Evolutionary conservation across 2,113 vertebrate species (phyloP).

Genomic region (Speoplatyrhinus poulsoni): DNA sequence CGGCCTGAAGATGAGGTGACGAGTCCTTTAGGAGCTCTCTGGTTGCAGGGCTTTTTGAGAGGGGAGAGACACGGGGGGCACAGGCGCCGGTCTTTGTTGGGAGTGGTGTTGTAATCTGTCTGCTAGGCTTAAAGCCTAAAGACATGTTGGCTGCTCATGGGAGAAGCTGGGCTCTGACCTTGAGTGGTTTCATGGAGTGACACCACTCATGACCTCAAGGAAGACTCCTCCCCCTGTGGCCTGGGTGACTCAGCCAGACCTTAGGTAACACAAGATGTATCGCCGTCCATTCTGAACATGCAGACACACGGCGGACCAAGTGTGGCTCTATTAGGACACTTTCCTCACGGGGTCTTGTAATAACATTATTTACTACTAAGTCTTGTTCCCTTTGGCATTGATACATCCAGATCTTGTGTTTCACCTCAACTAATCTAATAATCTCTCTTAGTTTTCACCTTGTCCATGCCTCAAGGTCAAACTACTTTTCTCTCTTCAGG

Average conservation of each 20-base stretch:
- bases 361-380: constrained; percentile 27
- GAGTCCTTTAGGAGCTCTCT: constrained; percentile 76
- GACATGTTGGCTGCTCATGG: constrained; percentile 62
- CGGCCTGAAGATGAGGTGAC: constrained; percentile 75
- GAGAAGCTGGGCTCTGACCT: constrained; percentile 63
- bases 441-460: constrained; percentile 81
- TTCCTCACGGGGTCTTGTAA: constrained; percentile 1
- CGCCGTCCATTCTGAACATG: constrained; percentile 29
- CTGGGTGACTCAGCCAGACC: constrained; percentile 49
- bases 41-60: constrained; percentile 67
- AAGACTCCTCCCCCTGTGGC: constrained; percentile 50
- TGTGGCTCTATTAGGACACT: not conserved
- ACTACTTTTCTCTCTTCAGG: constrained; percentile 86
- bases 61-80: constrained; percentile 50
- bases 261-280: constrained; percentile 35
- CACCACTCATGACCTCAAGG: constrained; percentile 43
- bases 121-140: constrained; percentile 57
- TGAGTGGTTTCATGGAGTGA: constrained; percentile 60
- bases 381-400: constrained; percentile 30
- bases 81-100: constrained; percentile 68
- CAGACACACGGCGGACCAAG: no score
- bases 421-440: constrained; percentile 79
- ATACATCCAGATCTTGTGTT: constrained; percentile 67
- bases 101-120: constrained; percentile 69
- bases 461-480: constrained; percentile 79